phyloP scores from a whole-genome alignment of 2,113 vertebrate genomes.

The Lepus americanus region DNA sequence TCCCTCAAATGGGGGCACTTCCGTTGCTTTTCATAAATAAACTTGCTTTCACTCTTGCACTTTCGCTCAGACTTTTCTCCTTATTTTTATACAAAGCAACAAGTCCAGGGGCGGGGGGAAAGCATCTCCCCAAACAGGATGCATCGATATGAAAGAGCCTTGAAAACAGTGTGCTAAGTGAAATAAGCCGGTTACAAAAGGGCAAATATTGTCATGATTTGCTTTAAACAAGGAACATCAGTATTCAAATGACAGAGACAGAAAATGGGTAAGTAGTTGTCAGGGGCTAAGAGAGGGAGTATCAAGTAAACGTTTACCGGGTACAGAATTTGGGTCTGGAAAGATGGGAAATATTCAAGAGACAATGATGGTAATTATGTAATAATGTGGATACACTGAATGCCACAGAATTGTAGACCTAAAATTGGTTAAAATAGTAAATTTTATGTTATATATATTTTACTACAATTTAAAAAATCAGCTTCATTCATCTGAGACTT shows the following conservation, averaged over 20 bases:
- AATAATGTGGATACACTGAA: conserved; percentile 4
- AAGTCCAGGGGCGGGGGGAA: no score
- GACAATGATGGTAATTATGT: neutral
- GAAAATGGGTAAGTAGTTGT: neutral
- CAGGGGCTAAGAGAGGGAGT: neutral
- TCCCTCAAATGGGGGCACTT: no score
- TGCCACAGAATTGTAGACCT: neutral
- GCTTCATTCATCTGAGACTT: conserved; percentile 1
- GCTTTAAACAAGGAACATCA: neutral
- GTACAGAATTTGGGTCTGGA: neutral
- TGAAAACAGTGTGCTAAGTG: neutral
- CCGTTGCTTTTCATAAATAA: no score
- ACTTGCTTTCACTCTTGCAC: no score
- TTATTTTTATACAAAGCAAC: no score
- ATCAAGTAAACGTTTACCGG: neutral
- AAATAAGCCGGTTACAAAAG: neutral
- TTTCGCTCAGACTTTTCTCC: no score
- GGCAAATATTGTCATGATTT: neutral
- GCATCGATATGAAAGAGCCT: neutral
- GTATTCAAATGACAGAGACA: neutral
- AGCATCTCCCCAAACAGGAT: no score
- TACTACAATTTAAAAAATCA: neutral
- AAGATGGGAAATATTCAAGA: conserved; percentile 17
- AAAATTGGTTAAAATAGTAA: neutral
- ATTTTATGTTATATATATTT: no score